Evolutionary conservation across 2,113 vertebrate species (phyloP), one percentile per base, ranked within the genome.

Genomic region (Heteronetta atricapilla): DNA sequence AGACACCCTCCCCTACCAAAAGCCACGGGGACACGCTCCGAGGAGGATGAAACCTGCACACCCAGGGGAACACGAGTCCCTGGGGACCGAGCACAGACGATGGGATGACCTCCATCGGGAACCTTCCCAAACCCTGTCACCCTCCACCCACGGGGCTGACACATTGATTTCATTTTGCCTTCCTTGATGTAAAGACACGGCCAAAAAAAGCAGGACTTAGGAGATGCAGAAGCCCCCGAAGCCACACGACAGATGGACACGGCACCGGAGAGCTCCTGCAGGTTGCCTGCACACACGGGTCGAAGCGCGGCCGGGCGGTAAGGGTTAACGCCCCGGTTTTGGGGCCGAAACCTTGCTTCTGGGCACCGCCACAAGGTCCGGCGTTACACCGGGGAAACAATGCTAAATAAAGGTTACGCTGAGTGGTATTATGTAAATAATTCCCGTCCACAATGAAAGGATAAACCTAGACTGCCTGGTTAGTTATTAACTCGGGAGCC

Each of bases 391-490:
- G 50, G 94, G 72, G 66, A 91, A 94, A 94, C 89, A 88, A 90
- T 93, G 95, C 93, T 96, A 93, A 96, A 91, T 93, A 95, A 96
- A 96, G 94, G 94, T 88, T 95, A 95, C 7, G 1, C 58, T 2
- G 19, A 88, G 94, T 50, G 67, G 83, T 94, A 82, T 95, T 96
- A 94, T 88, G 94, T 93, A 96, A 97, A 97, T 96, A 93, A 94
- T 81, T 94, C 89, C 73, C 66, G 80, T 79, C 91, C 94, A 96
- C 94, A 96, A 96, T 86, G 89, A 91, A 93, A 94, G 95, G 89
- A 90, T 89, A 90, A 97, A 87, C 88, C 94, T 44, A 80, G 83
- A 55, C 94, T 91, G 86, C 91, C 82, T 14, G 80, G 95, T 93
- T 95, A 79, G 90, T 90, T 89, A 96, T 91, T 95, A 96, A 94